phyloP scores from a whole-genome alignment of 2,797 vertebrate genomes.

The Pogoniulus pusillus region DNA sequence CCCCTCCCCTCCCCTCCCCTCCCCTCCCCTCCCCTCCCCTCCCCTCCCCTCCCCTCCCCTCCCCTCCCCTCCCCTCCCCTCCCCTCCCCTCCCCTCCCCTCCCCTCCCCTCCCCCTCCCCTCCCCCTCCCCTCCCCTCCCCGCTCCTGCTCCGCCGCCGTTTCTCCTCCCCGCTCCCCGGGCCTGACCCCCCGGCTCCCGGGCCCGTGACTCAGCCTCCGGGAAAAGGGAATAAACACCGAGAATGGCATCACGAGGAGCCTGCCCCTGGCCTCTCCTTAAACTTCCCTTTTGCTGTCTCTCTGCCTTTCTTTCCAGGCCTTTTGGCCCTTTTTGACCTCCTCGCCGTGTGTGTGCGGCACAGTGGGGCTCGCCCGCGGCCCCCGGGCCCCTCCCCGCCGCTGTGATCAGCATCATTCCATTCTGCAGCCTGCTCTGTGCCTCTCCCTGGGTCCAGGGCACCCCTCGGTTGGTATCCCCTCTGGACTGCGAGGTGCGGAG shows the following conservation, averaged over 20 bases:
- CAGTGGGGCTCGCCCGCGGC: not conserved
- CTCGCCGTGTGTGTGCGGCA: not conserved
- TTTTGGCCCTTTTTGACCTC: too few relatives aligned
- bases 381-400: fast-evolving
- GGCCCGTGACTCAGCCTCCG: slow-evolving; percentile 40
- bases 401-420: not conserved
- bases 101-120: too few relatives aligned
- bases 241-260: not conserved
- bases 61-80: too few relatives aligned
- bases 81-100: too few relatives aligned
- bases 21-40: too few relatives aligned
- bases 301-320: not conserved
- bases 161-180: not conserved
- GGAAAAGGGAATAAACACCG: not conserved
- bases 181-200: not conserved
- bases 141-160: not conserved
- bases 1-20: fast-evolving
- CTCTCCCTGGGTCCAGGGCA: not conserved
- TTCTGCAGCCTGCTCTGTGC: not conserved
- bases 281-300: not conserved
- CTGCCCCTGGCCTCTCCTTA: not conserved
- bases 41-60: too few relatives aligned
- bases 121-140: too few relatives aligned
- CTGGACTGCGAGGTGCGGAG: fast-evolving
- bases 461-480: not conserved